Conservation (phyloP, 2,113 vertebrate genomes). For the Arenaria interpres region DNA sequence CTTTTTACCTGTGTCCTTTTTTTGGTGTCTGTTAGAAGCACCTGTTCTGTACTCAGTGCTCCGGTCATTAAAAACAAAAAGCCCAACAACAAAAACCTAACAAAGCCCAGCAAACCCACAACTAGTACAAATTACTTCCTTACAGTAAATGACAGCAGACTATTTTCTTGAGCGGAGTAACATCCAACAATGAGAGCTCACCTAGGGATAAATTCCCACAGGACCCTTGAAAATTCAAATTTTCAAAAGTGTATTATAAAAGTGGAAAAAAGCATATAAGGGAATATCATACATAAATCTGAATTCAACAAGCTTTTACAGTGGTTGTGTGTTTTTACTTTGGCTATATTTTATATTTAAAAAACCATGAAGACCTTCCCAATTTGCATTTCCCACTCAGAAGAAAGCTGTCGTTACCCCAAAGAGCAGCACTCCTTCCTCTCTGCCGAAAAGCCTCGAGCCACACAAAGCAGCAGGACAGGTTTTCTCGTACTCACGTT, state of each 20-base stretch:
- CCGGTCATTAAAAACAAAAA: not conserved
- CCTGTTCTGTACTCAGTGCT: not conserved
- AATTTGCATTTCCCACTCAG: not conserved
- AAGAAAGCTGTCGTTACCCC: not conserved
- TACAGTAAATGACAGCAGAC: not conserved
- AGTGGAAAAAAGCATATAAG: not conserved
- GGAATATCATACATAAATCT: fast-evolving
- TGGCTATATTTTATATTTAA: not conserved
- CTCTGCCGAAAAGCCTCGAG: not conserved
- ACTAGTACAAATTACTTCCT: not conserved
- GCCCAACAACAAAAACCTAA: not conserved
- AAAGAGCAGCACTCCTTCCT: not conserved
- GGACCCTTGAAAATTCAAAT: not conserved
- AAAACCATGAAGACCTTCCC: fast-evolving
- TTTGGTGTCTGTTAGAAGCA: not conserved
- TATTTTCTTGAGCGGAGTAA: not conserved
- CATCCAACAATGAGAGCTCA: not conserved
- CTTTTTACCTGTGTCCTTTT: not conserved
- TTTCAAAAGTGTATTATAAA: not conserved
- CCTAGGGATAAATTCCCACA: not conserved
- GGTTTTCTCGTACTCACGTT: not conserved
- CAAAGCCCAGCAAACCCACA: not conserved
- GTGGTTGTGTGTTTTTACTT: not conserved
- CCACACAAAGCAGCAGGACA: not conserved
- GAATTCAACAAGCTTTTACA: not conserved